Percentiles rank a stretch among this genome's conserved stretches.
phyloP scores from a whole-genome alignment of 1,140 invertebrate genomes.

The Drosophila saltans region DNA sequence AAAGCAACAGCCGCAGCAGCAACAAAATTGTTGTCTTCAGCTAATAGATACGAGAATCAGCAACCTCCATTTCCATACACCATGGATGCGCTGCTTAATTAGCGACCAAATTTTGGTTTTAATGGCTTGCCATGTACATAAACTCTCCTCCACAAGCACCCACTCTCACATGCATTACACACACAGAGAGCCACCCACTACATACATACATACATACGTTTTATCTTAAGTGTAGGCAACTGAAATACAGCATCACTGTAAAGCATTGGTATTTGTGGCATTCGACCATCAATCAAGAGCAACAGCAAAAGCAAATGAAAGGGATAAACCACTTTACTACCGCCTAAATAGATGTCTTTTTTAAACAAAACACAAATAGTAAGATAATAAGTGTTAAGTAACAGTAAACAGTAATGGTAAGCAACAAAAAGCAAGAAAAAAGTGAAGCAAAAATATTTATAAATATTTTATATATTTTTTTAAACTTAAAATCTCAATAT shows the following conservation, averaged over 20 bases:
- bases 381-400: constrained; percentile 77
- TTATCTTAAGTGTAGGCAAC: constrained; percentile 64
- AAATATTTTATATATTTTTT: constrained; percentile 73
- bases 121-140: constrained; percentile 80
- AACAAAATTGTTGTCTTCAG: constrained; percentile 66
- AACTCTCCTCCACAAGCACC: constrained; percentile 7
- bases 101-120: constrained; percentile 70
- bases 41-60: constrained; percentile 70
- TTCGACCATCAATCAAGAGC: constrained; percentile 47
- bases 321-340: constrained; percentile 71
- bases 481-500: constrained; percentile 63
- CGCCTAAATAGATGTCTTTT: constrained; percentile 78
- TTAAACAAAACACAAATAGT: constrained; percentile 64
- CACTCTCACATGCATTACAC: constrained; percentile 30
- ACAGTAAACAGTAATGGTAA: constrained; percentile 42
- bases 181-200: constrained; percentile 32
- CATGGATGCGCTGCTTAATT: constrained; percentile 87
- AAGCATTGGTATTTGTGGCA: constrained; percentile 49
- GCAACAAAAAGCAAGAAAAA: constrained; percentile 37
- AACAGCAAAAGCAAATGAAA: constrained; percentile 43
- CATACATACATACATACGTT: constrained; percentile 22
- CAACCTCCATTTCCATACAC: constrained; percentile 85
- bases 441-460: constrained; percentile 71
- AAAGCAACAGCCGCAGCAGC: constrained; percentile 33
- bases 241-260: constrained; percentile 70